A percentile compares a stretch with the other conserved stretches of the same genome.
Evolutionary conservation across 2,797 vertebrate species (phyloP).

Genomic region (Kryptopterus vitreolus): DNA sequence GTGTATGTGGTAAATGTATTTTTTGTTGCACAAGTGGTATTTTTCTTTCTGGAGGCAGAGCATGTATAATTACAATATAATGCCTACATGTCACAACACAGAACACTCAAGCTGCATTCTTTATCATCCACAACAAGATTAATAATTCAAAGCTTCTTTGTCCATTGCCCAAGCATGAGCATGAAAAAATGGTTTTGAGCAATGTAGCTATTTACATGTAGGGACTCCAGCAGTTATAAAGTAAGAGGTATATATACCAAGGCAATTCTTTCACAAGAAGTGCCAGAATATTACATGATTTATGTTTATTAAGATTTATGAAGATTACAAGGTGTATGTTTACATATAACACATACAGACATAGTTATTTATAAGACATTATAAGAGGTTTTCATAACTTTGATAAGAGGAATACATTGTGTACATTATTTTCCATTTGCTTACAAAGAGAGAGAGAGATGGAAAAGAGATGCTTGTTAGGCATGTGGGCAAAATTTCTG

Average conservation of each 20-base stretch:
- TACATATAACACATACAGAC: neutral
- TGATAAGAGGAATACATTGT: neutral
- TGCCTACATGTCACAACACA: constrained; percentile 49
- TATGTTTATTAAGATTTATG: no score
- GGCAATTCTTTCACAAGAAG: neutral
- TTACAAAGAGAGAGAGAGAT: constrained; percentile 18
- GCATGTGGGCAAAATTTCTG: constrained; percentile 57
- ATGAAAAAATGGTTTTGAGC: constrained; percentile 54
- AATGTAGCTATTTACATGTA: neutral
- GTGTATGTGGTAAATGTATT: neutral
- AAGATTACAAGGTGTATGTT: no score
- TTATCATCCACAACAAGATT: constrained; percentile 58
- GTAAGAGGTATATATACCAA: neutral
- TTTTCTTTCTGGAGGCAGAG: neutral
- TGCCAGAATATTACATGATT: neutral
- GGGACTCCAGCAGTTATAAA: neutral
- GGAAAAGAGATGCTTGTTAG: constrained; percentile 51
- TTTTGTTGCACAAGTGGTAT: neutral
- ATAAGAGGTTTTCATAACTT: neutral
- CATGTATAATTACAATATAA: constrained; percentile 28
- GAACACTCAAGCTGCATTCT: constrained; percentile 51
- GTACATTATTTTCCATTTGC: neutral
- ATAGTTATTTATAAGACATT: constrained; percentile 9
- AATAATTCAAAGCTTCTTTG: constrained; percentile 65
- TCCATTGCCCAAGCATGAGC: constrained; percentile 54